phyloP scores from a whole-genome alignment of 2,113 vertebrate genomes.

The Pithys albifrons region DNA sequence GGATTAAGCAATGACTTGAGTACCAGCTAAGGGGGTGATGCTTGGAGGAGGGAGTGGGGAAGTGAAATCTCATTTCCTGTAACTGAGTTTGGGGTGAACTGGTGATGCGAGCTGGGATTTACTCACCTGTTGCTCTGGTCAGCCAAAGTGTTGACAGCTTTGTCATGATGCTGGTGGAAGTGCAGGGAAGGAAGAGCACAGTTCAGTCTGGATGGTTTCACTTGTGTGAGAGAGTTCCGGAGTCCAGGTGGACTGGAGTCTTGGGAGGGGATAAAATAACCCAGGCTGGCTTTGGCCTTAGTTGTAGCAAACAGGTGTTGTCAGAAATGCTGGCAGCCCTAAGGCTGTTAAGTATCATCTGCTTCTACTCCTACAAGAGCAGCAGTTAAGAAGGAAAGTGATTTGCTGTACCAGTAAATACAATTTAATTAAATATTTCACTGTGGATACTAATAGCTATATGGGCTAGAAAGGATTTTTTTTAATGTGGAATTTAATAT shows the following conservation, averaged over 20 bases:
- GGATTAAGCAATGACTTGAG: background rate
- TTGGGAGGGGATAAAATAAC: background rate
- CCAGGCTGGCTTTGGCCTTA: background rate
- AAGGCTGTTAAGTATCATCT: background rate
- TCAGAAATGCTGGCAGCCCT: background rate
- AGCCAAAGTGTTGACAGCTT: background rate
- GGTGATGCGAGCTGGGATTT: background rate
- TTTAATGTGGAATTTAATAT: background rate
- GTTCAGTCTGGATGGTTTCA: background rate
- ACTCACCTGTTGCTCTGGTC: background rate
- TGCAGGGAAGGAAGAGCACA: background rate
- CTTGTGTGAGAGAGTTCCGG: fast-evolving
- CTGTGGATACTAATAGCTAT: background rate
- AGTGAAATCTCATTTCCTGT: background rate
- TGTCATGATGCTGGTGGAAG: background rate
- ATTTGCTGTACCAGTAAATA: background rate
- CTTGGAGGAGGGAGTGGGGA: background rate
- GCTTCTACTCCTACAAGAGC: background rate
- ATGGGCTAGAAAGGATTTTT: background rate
- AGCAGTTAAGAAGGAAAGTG: background rate
- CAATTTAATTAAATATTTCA: background rate
- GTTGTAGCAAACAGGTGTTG: background rate
- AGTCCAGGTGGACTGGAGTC: background rate
- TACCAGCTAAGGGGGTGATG: background rate
- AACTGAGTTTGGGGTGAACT: background rate